Conservation (phyloP, 2,888 invertebrate species). For the Cataglyphis altisquamis region DNA sequence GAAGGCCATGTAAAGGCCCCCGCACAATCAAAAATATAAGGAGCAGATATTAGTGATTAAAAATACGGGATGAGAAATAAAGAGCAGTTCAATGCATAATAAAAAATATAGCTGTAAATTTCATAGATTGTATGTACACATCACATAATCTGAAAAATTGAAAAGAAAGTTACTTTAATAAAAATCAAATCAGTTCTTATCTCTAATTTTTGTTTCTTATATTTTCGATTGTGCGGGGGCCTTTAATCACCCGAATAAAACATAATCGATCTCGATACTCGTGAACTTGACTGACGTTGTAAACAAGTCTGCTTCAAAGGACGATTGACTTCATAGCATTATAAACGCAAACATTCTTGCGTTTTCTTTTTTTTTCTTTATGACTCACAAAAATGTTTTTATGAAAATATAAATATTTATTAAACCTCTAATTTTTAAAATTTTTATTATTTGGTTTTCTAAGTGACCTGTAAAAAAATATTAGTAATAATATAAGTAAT, state of each 20-base stretch:
- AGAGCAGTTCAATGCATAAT: too few relatives aligned
- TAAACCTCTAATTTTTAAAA: neutral
- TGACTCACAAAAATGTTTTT: neutral
- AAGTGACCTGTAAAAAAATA: neutral
- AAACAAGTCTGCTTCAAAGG: slow-evolving; percentile 40
- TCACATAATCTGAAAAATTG: too few relatives aligned
- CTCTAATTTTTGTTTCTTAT: too few relatives aligned
- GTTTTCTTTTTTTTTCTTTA: neutral
- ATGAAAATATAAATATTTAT: slow-evolving; percentile 1
- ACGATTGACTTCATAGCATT: slow-evolving; percentile 2
- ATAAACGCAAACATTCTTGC: neutral
- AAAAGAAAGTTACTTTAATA: too few relatives aligned
- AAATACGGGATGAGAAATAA: too few relatives aligned
- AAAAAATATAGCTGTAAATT: too few relatives aligned
- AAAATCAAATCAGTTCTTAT: too few relatives aligned
- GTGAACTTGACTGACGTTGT: slow-evolving; percentile 42
- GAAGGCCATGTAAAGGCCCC: neutral
- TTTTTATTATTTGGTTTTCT: neutral
- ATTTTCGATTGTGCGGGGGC: too few relatives aligned
- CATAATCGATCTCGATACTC: slow-evolving; percentile 28
- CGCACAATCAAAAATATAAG: too few relatives aligned
- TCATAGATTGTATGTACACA: too few relatives aligned
- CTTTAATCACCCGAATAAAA: slow-evolving; percentile 26
- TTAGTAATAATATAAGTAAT: neutral
- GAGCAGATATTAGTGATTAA: too few relatives aligned